phyloP scores from a whole-genome alignment of 2,888 invertebrate species.

The Watsonalla binaria region DNA sequence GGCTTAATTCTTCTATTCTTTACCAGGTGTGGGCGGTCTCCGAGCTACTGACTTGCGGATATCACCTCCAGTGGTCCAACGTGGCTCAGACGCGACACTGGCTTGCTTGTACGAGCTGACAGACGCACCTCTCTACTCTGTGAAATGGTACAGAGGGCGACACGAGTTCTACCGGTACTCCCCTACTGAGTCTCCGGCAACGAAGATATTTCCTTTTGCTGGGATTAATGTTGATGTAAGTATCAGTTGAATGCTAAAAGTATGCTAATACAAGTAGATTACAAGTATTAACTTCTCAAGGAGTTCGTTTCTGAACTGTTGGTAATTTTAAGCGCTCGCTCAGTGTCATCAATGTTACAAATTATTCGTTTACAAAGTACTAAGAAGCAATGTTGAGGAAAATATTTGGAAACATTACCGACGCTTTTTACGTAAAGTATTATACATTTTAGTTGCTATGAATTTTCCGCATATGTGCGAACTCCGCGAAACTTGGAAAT shows the following conservation, averaged over 20 bases:
- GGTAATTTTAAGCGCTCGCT: not conserved
- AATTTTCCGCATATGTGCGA: slow-evolving; percentile 17
- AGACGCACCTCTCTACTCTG: slow-evolving; percentile 83
- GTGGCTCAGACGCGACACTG: slow-evolving; percentile 79
- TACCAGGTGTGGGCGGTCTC: slow-evolving; percentile 68
- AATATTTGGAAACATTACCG: not conserved
- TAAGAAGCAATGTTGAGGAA: no score
- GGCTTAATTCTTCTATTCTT: slow-evolving; percentile 1
- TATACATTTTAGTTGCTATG: slow-evolving; percentile 11
- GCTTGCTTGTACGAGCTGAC: slow-evolving; percentile 82
- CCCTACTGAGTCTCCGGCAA: slow-evolving; percentile 81
- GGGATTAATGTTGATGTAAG: slow-evolving; percentile 84
- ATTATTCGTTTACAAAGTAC: no score
- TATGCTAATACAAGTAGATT: no score
- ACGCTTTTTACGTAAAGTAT: not conserved
- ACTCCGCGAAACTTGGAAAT: slow-evolving; percentile 28
- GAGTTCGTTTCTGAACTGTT: no score
- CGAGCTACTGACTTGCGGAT: slow-evolving; percentile 76
- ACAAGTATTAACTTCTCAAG: no score
- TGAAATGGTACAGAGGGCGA: slow-evolving; percentile 84
- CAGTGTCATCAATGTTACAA: no score
- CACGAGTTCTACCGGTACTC: slow-evolving; percentile 83
- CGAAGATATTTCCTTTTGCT: slow-evolving; percentile 82
- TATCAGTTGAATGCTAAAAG: slow-evolving; percentile 28
- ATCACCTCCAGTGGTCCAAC: slow-evolving; percentile 80